Evolutionary conservation across 2,888 invertebrate species (phyloP), one percentile per base, ranked within the genome.

Genomic region (Taenaris catops): DNA sequence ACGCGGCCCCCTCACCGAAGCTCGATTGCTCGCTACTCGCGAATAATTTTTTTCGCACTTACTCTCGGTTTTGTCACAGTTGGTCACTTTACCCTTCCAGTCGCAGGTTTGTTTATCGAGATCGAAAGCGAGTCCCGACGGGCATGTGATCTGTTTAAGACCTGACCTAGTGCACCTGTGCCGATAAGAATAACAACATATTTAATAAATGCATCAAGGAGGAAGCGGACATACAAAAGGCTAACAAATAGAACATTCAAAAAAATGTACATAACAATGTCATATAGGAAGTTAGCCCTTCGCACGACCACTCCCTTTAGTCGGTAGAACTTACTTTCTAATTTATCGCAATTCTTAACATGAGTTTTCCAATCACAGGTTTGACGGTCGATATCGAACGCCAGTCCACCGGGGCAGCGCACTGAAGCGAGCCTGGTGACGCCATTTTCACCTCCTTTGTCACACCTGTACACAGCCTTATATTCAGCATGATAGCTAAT

Each of bases 101-200:
- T 97, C 96, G 90, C 97, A 97, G 86, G 96, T 97, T 91, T 97
- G 97, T 91, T 96, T 96, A 90, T 95, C 94, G 90, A 97, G 93
- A 92, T 97, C 97, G 92, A 97, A 97, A 90, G 96, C 93, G 92
- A 97, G 91, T 90, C 96, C 96, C 86, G 95, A 95, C 84, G 97
- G 96, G 90, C 97, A 97, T 89, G 95, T 95, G 91, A 97, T 95
- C 92, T 95, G 94, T 94, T 95, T 95, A 91, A 96, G 93, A 91
- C 95, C 95, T 90, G 95, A 94, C 90, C 93, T 94, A 91, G 95
- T 96, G 92, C 96, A 96, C 93, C 93, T 94, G 91, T 68, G 86
- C 88, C 88, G 84, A 86, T 76, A 87, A 89, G 81, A 89, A 44
- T 32, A 88, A 86, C 73, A 63, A 66, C 56, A 64, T 52, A 68